Evolutionary conservation across 2,797 vertebrate genomes (phyloP), one percentile per base, ranked within the genome.

Genomic region (Propithecus deckenii): DNA sequence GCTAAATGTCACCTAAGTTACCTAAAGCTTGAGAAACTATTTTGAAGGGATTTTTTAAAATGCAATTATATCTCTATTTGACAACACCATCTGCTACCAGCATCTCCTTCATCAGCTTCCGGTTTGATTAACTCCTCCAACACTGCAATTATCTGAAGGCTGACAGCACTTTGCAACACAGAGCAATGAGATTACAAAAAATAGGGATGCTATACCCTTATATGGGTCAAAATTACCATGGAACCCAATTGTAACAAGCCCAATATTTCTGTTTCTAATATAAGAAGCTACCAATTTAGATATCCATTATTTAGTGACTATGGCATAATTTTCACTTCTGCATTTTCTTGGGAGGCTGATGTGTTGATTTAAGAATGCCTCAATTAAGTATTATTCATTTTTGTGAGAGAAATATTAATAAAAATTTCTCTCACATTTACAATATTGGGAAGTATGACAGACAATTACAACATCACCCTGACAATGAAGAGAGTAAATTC

Each of bases 1-100:
- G 95, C 61, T 97, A 97, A 98, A 98, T 98, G 97, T 98, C 98
- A 97, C 63, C 74, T 41, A 91, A 97, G 96, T 95, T 86, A 75
- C 88, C 92, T 89, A 91, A 92, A 97, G 57, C 69, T 75, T 93
- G 87, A 52, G 90, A 97, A 97, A 97, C 71, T 97, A 84, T 97
- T 94, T 97, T 81, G 59, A 98, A 97, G 63, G n/a, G 65, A 86
- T 91, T 92, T 96, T 80, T 35, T 3, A 1, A 13, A 96, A 96
- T 88, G 86, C 69, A 89, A 96, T 95, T 74, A 65, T 74, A 86
- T 75, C 15, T 81, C 93, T 97, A 91, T 97, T 96, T 97, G 96
- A 98, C 97, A 98, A 98, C 59, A 97, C 96, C 97, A 97, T 98
- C 94, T 69, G 81, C 75, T 91, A 52, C 76, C 76, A 94, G 71